phyloP scores from a whole-genome alignment of 1,140 invertebrate species.

The Cherax quadricarinatus region DNA sequence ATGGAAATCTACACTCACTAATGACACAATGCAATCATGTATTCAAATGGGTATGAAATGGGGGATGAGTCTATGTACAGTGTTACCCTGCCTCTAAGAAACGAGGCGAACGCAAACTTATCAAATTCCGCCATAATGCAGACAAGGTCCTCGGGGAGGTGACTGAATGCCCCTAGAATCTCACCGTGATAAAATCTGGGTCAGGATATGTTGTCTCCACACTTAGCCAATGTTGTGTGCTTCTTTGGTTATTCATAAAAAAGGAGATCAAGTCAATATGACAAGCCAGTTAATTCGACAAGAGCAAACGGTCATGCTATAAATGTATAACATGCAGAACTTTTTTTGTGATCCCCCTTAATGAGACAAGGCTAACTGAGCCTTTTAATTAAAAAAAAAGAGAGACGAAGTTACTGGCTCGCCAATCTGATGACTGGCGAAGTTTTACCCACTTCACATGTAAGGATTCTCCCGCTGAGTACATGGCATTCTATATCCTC shows the following conservation, averaged over 20 bases:
- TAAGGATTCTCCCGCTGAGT: slow-evolving; percentile 43
- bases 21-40: slow-evolving; percentile 65
- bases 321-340: slow-evolving; percentile 51
- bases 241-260: slow-evolving; percentile 25
- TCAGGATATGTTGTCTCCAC: slow-evolving; percentile 64
- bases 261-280: slow-evolving; percentile 60
- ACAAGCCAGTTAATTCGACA: slow-evolving; percentile 61
- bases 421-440: slow-evolving; percentile 48
- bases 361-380: slow-evolving; percentile 31
- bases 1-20: slow-evolving; percentile 69
- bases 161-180: slow-evolving; percentile 50
- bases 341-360: slow-evolving; percentile 37
- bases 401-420: slow-evolving; percentile 42
- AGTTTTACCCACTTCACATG: slow-evolving; percentile 56
- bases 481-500: slow-evolving; percentile 49
- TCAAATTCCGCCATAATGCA: slow-evolving; percentile 52
- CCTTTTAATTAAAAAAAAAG: slow-evolving; percentile 21
- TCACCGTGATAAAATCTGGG: slow-evolving; percentile 59
- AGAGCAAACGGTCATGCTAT: slow-evolving; percentile 17
- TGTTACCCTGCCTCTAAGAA: slow-evolving; percentile 48
- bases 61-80: slow-evolving; percentile 66
- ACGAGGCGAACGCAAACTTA: slow-evolving; percentile 47
- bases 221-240: slow-evolving; percentile 63
- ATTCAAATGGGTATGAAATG: slow-evolving; percentile 66
- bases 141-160: slow-evolving; percentile 61